Evolutionary conservation across 2,113 vertebrate species (phyloP), one percentile per base, ranked within the genome.

Genomic region (Nansenia antarctica): DNA sequence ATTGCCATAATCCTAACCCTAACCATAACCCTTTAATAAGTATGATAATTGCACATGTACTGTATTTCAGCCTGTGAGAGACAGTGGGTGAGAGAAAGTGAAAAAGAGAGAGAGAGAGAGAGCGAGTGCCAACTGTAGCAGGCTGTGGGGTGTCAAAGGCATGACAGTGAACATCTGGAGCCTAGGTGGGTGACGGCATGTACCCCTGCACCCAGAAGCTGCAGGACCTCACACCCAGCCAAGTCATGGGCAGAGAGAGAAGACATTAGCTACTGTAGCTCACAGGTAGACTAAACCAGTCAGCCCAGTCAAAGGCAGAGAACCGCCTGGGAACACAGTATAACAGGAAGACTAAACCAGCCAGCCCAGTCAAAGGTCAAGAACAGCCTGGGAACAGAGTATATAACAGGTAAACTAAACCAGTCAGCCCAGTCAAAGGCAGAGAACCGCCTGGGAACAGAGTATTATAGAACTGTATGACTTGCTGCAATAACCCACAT

Each of bases 131-230:
- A 12, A 54, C 12, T n/a, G 24, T 6, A 39, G 11, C 69, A 65
- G 67, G 67, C 9, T 68, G 69, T 62, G 69, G 49, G 71, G 49
- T 49, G 53, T 71, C 65, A 59, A 45, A 72, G 52, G 49, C 59
- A 47, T 39, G 65, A 69, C 80, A 77, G 63, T 12, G 58, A 87
- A 82, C 85, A 87, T 86, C 84, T 88, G 86, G 85, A 76, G 58
- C 72, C 70, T 26, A 77, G 49, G 65, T 76, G 70, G 71, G 69
- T 77, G 80, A 82, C 70, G 78, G 78, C 81, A 74, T 67, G 80
- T 22, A 29, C 63, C 67, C 58, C 67, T 70, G 70, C 35, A 58
- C 67, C 73, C 67, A 55, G 62, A 78, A 71, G 57, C 80, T 73
- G 70, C 69, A 69, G 59, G n/a, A n/a, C n/a, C n/a, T 55, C 64